phyloP scores from a whole-genome alignment of 2,113 vertebrate species.

The Pelmatolapia mariae region DNA sequence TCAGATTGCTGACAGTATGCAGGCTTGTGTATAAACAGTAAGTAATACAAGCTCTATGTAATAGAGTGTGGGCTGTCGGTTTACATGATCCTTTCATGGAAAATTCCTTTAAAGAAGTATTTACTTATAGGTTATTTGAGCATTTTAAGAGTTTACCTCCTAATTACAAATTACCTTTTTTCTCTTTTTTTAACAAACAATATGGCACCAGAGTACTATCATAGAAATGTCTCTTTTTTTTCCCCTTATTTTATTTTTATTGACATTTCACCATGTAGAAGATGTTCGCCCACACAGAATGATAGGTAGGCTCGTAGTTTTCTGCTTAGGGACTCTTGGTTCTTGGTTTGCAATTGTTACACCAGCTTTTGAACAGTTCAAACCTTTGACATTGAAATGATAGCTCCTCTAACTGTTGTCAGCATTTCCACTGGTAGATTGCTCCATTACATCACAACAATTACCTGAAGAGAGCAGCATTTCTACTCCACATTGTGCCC shows the following conservation, averaged over 20 bases:
- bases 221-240: fast-evolving
- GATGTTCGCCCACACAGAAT: not conserved
- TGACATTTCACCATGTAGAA: not conserved
- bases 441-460: not conserved
- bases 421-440: not conserved
- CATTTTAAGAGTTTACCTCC: not conserved
- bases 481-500: not conserved
- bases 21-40: not conserved
- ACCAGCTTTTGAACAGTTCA: not conserved
- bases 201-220: not conserved
- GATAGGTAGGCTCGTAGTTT: not conserved
- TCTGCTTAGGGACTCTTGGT: not conserved
- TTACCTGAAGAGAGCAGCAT: not conserved
- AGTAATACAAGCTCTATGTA: not conserved
- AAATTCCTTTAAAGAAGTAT: not conserved
- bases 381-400: not conserved
- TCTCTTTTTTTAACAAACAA: not conserved
- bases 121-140: not conserved
- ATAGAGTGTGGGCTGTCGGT: not conserved
- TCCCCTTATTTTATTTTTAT: not conserved
- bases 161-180: not conserved
- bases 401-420: not conserved
- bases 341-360: not conserved
- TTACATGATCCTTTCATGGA: not conserved
- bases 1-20: not conserved